A percentile compares a stretch with the other conserved stretches of the same genome.
phyloP scores from a whole-genome alignment of 2,888 invertebrate genomes.

The Drosophila pegasa region DNA sequence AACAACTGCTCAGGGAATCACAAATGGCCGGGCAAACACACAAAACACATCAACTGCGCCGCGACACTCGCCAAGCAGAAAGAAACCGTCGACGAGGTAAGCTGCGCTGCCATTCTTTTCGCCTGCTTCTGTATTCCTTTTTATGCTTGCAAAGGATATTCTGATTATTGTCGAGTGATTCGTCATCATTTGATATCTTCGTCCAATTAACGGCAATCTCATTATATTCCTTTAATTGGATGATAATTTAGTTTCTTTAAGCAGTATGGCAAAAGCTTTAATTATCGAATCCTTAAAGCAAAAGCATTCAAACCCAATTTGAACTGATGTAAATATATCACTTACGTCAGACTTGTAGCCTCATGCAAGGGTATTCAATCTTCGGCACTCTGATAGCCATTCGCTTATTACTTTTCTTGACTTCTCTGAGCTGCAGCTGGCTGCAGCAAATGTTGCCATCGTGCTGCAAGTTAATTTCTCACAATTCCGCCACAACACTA shows the following conservation, averaged over 20 bases:
- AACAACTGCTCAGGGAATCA: conserved; percentile 43
- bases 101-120: conserved; percentile 61
- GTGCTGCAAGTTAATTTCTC: conserved; percentile 23
- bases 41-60: conserved; percentile 39
- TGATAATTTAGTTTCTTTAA: no score
- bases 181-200: neutral
- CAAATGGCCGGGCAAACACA: conserved; percentile 54
- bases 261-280: no score
- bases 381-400: neutral
- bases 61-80: neutral
- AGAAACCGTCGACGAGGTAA: neutral
- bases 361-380: conserved; percentile 11
- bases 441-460: conserved; percentile 54
- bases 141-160: neutral
- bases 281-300: neutral
- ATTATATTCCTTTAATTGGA: neutral
- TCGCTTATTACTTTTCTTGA: neutral
- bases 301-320: neutral
- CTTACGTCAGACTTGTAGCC: no score
- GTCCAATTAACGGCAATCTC: neutral
- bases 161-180: neutral
- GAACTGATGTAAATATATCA: neutral
- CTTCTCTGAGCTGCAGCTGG: conserved; percentile 1
- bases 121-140: neutral
- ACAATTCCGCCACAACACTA: conserved; percentile 36